Evolutionary conservation across 2,888 invertebrate species (phyloP).

Genomic region (Diaperis boleti): DNA sequence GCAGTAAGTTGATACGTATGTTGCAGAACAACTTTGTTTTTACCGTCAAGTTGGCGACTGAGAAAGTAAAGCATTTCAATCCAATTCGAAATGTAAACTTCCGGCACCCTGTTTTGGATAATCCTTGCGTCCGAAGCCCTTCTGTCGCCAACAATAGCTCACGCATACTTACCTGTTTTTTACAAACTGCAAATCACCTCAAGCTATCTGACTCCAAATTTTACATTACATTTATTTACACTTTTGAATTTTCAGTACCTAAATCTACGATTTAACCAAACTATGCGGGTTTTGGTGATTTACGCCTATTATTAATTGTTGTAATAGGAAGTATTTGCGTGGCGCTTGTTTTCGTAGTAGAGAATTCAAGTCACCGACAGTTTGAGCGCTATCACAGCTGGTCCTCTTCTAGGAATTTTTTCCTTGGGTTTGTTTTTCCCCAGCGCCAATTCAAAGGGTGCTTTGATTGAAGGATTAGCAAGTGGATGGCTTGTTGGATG

Average conservation of each 20-base stretch:
- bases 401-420: conserved; percentile 79
- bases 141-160: conserved; percentile 75
- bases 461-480: conserved; percentile 72
- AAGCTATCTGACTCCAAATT: conserved; percentile 63
- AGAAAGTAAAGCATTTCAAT: conserved; percentile 75
- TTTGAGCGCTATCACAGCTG: conserved; percentile 78
- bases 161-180: conserved; percentile 79
- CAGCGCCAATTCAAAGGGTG: conserved; percentile 78
- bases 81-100: conserved; percentile 82
- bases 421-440: conserved; percentile 79
- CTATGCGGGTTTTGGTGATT: conserved; percentile 81
- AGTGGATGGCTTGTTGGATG: conserved; percentile 75
- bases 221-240: not conserved
- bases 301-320: conserved; percentile 85
- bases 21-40: conserved; percentile 50
- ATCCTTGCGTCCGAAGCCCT: conserved; percentile 74
- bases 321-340: conserved; percentile 76
- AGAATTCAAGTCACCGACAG: conserved; percentile 81
- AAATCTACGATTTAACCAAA: conserved; percentile 75
- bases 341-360: conserved; percentile 77
- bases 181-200: conserved; percentile 80
- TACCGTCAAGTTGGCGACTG: conserved; percentile 83
- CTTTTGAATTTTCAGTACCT: conserved; percentile 72
- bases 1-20: too few relatives aligned
- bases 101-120: conserved; percentile 80